Conservation (phyloP, 2,888 invertebrate genomes). For the Lydus trimaculatus region DNA sequence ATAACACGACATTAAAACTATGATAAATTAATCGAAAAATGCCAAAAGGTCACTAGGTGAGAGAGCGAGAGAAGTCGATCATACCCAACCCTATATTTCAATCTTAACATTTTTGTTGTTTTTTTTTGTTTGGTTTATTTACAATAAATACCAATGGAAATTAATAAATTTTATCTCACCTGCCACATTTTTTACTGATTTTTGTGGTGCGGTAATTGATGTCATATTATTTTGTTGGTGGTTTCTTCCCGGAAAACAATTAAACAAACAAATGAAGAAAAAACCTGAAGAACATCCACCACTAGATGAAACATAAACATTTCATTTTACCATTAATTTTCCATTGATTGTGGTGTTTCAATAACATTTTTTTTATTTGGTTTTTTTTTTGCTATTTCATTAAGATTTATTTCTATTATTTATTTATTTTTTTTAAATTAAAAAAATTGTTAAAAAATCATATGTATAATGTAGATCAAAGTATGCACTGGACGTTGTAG, state of each 20-base stretch:
- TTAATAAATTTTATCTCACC: conserved; percentile 53
- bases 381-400: too few relatives aligned
- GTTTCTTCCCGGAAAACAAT: background rate
- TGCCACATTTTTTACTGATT: conserved; percentile 60
- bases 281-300: conserved; percentile 45
- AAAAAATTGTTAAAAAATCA: conserved; percentile 19
- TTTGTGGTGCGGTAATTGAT: conserved; percentile 56
- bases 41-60: conserved; percentile 29
- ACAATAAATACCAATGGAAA: too few relatives aligned
- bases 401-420: too few relatives aligned
- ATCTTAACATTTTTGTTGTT: too few relatives aligned
- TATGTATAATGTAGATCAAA: conserved; percentile 11
- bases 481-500: background rate
- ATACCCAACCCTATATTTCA: background rate
- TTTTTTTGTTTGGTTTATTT: too few relatives aligned
- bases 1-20: conserved; percentile 3
- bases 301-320: background rate
- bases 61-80: conserved; percentile 5
- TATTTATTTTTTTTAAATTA: conserved; percentile 21
- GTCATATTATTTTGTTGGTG: conserved; percentile 56
- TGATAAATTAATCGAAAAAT: conserved; percentile 16
- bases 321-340: background rate
- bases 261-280: background rate
- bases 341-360: background rate
- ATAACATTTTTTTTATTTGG: background rate